Conservation (phyloP, 2,113 vertebrate genomes). For the Copsychus sechellarum region DNA sequence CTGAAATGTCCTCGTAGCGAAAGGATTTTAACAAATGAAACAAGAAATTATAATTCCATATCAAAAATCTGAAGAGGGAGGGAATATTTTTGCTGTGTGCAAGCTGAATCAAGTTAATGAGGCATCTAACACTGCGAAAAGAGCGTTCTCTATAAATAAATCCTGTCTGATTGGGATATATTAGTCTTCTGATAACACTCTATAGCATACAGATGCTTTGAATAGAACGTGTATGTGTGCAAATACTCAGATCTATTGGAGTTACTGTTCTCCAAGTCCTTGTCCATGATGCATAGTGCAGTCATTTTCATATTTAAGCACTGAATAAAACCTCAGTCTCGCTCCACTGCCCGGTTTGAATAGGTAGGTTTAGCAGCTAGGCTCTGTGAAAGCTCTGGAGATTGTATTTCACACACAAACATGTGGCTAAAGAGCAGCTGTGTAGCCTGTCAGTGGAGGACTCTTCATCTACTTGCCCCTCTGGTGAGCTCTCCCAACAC, state of each 20-base stretch:
- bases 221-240: constrained; percentile 76
- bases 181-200: constrained; percentile 85
- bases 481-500: neutral
- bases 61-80: constrained; percentile 84
- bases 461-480: constrained; percentile 7
- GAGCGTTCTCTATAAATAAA: constrained; percentile 85
- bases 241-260: constrained; percentile 73
- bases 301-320: constrained; percentile 67
- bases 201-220: constrained; percentile 84
- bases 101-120: constrained; percentile 87
- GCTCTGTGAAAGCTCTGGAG: constrained; percentile 32
- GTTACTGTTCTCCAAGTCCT: constrained; percentile 68
- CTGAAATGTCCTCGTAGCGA: constrained; percentile 72
- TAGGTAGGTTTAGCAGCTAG: constrained; percentile 49
- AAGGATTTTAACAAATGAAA: constrained; percentile 79
- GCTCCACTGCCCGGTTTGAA: constrained; percentile 48
- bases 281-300: constrained; percentile 62
- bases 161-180: constrained; percentile 84
- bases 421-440: constrained; percentile 51
- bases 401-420: constrained; percentile 27
- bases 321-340: constrained; percentile 55
- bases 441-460: neutral
- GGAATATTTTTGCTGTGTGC: constrained; percentile 84
- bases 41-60: constrained; percentile 83
- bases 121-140: constrained; percentile 83